Percentiles rank a stretch among this genome's conserved stretches.
Conservation (phyloP, 2,797 vertebrate genomes). For the Ispidina picta region DNA sequence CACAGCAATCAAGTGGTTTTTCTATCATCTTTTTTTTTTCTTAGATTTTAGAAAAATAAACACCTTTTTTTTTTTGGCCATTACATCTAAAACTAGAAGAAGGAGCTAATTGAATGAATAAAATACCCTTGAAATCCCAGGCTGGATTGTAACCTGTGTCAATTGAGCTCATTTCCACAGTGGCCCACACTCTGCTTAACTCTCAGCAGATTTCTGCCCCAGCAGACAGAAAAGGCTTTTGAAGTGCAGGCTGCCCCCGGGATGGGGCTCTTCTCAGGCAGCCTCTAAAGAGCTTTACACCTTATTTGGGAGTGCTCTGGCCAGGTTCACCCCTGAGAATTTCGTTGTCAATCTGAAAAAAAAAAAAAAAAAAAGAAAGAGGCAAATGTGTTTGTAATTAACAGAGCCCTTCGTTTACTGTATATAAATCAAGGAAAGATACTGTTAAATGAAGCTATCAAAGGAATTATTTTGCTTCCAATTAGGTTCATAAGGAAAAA, state of each 20-base stretch:
- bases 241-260: neutral
- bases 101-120: neutral
- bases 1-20: neutral
- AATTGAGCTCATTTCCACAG: neutral
- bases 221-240: neutral
- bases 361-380: neutral
- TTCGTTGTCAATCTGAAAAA: neutral
- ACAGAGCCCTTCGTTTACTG: constrained; percentile 2
- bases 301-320: neutral
- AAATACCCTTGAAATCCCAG: neutral
- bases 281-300: neutral
- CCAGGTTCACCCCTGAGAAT: neutral
- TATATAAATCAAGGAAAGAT: constrained; percentile 55
- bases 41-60: neutral
- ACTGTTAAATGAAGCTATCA: constrained; percentile 48
- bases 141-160: neutral
- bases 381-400: constrained; percentile 48
- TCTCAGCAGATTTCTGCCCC: neutral
- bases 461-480: constrained; percentile 52
- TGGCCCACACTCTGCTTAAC: neutral
- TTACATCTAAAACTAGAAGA: neutral
- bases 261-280: neutral
- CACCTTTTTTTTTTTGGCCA: neutral
- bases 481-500: constrained; percentile 22
- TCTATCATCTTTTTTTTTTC: neutral